Percentiles rank a stretch among this genome's conserved stretches.
These are phyloP conservation scores for Anguilla megastoma DNA, from an alignment of 2,797 vertebrate genomes.

Conservation along the genomic window DNA sequence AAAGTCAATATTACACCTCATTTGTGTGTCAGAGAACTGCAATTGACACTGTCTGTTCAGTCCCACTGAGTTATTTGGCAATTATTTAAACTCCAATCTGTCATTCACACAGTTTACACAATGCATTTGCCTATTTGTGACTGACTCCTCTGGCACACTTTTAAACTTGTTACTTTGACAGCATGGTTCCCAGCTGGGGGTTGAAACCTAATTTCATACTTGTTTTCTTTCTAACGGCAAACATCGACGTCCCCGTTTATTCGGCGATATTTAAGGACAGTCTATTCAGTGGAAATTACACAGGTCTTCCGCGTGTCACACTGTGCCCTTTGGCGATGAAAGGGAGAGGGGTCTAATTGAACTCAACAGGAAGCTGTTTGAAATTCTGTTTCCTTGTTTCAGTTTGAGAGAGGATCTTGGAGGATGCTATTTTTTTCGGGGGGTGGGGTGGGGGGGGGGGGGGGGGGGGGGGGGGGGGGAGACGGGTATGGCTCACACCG, in stretches of 20 bases:
- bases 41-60: not conserved
- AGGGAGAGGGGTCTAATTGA: slow-evolving; percentile 36
- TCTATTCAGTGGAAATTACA: slow-evolving; percentile 27
- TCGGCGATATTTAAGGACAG: slow-evolving; percentile 25
- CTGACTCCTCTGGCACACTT: not conserved
- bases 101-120: not conserved
- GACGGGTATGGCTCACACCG: too few relatives aligned
- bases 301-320: slow-evolving; percentile 43
- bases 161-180: not conserved
- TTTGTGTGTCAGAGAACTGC: not conserved
- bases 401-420: slow-evolving; percentile 48
- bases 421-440: slow-evolving; percentile 53
- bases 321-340: slow-evolving; percentile 15
- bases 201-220: not conserved
- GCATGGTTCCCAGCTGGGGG: not conserved
- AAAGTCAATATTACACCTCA: not conserved
- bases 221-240: slow-evolving; percentile 31
- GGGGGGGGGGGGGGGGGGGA: slow-evolving; percentile 25
- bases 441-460: slow-evolving; percentile 46
- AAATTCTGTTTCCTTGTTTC: slow-evolving; percentile 52
- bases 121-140: not conserved
- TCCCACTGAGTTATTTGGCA: not conserved
- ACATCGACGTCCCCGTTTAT: slow-evolving; percentile 25
- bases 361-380: slow-evolving; percentile 26
- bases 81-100: not conserved